Evolutionary conservation across 1,140 invertebrate species (phyloP).

Genomic region (Calycopis cecrops): DNA sequence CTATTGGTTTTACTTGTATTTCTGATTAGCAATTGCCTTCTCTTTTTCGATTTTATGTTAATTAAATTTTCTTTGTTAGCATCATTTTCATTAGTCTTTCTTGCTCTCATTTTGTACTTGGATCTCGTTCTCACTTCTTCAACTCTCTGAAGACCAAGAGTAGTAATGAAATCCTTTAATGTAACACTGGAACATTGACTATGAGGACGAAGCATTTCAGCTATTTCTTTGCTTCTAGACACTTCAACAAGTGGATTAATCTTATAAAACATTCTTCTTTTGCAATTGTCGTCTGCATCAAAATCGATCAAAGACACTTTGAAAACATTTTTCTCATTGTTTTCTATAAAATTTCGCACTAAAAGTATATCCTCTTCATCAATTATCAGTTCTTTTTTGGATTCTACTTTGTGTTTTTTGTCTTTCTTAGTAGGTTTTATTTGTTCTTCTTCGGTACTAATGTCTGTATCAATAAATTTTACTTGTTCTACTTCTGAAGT

Average conservation of each 20-base stretch:
- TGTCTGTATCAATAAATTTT: not conserved
- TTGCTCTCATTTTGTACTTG: not conserved
- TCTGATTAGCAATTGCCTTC: too few relatives aligned
- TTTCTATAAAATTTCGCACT: constrained; percentile 4
- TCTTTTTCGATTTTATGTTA: not conserved
- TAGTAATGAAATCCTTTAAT: constrained; percentile 2
- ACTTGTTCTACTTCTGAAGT: not conserved
- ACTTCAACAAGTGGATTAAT: constrained; percentile 15
- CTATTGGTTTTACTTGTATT: not conserved
- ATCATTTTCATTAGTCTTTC: not conserved
- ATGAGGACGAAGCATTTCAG: constrained; percentile 8
- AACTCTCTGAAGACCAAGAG: constrained; percentile 7
- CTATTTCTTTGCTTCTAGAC: not conserved
- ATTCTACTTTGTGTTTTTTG: not conserved
- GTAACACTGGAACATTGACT: constrained; percentile 10
- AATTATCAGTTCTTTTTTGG: constrained; percentile 12
- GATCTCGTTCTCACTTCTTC: not conserved
- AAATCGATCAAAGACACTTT: not conserved
- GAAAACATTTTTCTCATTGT: constrained; percentile 13
- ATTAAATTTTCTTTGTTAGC: constrained; percentile 4
- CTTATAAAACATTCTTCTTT: constrained; percentile 12
- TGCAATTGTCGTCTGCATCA: constrained; percentile 14
- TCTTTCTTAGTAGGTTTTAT: not conserved
- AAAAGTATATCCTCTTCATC: constrained; percentile 14
- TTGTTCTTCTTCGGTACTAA: not conserved